Evolutionary conservation across 2,113 vertebrate genomes (phyloP), one percentile per base, ranked within the genome.

Genomic region (Catharus bicknelli): DNA sequence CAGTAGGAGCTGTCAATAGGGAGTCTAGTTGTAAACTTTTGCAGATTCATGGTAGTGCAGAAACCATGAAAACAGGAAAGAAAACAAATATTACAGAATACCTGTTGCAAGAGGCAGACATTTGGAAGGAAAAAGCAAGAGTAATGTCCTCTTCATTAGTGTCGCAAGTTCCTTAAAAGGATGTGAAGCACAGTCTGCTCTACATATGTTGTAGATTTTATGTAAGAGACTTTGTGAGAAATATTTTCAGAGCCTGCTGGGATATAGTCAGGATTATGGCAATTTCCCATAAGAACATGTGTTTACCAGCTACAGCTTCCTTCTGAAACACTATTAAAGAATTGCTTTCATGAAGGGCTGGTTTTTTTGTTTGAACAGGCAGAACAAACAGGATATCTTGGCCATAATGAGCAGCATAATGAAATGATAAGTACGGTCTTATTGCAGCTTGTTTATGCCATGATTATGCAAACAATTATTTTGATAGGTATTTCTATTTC

Each of bases 201-300:
- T 94, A 86, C 91, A 95, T 90, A 79, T 97, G 96, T 95, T 94
- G 86, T 94, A 95, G 58, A 88, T 93, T 92, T 97, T 97, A 96
- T 91, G 85, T 93, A 83, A 97, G 82, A 66, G 76, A 86, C 87
- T 96, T 62, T 95, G 75, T 95, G 95, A 97, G 93, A 95, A 97
- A 84, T 92, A 92, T 91, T 97, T 96, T 96, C 86, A 95, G 92
- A 96, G 84, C 83, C 95, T 95, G 83, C 84, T 97, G 90, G 88
- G 79, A 81, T 96, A 74, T 88, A 96, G 90, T 94, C 70, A 94
- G 80, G 48, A 82, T 96, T 90, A 75, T 95, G 85, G 93, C 92
- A 93, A 88, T 94, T 96, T 95, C 95, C 93, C 82, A 51, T 96
- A 94, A 91, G 96, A 97, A 96, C 96, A 97, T 97, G 90, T 97